phyloP scores from a whole-genome alignment of 2,888 invertebrate genomes.

The Vesta saturnalis region DNA sequence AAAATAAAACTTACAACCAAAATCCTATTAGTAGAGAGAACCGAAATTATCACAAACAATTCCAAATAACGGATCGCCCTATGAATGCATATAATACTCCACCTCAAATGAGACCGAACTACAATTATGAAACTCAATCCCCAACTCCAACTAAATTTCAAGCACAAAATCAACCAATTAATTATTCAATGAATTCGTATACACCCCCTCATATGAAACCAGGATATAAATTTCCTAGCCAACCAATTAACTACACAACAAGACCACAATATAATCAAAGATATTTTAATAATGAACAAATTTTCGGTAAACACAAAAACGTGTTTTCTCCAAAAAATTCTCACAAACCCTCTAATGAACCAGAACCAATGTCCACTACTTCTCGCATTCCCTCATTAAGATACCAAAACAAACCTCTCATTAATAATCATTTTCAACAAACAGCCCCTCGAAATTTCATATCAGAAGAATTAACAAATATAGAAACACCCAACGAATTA shows the following conservation, averaged over 20 bases:
- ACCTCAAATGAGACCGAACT: background rate
- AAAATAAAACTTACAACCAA: background rate
- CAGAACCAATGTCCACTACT: background rate
- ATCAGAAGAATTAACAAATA: too few relatives aligned
- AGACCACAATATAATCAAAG: background rate
- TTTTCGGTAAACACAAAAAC: background rate
- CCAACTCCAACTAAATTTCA: background rate
- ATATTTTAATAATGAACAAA: background rate
- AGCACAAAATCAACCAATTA: too few relatives aligned
- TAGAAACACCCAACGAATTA: too few relatives aligned
- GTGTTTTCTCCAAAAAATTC: slow-evolving; percentile 1
- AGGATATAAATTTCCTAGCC: too few relatives aligned
- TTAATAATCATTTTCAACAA: too few relatives aligned
- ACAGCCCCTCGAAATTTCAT: too few relatives aligned
- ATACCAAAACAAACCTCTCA: too few relatives aligned
- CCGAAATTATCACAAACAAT: background rate
- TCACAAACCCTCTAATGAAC: background rate
- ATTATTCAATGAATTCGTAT: too few relatives aligned
- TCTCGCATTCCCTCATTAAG: too few relatives aligned
- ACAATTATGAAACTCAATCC: background rate
- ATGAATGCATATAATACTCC: background rate
- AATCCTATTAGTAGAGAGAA: background rate
- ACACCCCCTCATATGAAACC: too few relatives aligned
- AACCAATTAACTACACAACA: background rate
- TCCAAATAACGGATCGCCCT: too few relatives aligned